Base-by-base conservation (phyloP, 1,140 invertebrate genomes). In the Sminthurinus signatus region DNA sequence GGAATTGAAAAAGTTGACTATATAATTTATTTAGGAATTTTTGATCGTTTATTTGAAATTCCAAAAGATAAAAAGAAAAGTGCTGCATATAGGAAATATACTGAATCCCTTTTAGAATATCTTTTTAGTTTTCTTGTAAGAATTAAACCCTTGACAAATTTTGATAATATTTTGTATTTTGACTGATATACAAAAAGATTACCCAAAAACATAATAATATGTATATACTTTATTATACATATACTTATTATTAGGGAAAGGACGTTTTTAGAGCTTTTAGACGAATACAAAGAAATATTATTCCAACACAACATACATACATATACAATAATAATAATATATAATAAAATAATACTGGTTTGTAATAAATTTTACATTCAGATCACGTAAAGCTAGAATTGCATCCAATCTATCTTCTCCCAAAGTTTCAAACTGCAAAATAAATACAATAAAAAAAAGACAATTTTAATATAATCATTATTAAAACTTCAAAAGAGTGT, bases 1-100 rank as follows among this genome's bases (percentile, higher is more conserved):
- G 95, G 93, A 29, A 87, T 98, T 67, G 92, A 96, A 83, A 96
- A 92, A 83, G 84, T 94, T 21, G 96, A 99, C 77, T 99, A 99
- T 75, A 92, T 98, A 25, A 88, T 87, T 1, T 99, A 98, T 76
- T 76, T 99, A 32, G 87, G 87, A 52, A 88, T 86, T 52, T 99
- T 98, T 77, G 96, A 99, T 77, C 91, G 94, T 75, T 79, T 99
- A 2, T 96, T 91, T 80, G 96, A 98, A 72, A 93, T 98, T 74
- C 88, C 93, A 0, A 91, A 91, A 75, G 95, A 98, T 65, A 84
- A 87, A 28, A 98, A 98, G 76, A 94, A 91, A 75, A 8, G 5
- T 8, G 86, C 88, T 21, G 91, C 95, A 72, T 99, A 97, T 78
- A 84, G 86, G 68, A 87, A 87, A 75, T 98, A 99, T 75, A 77